Conservation (phyloP, 2,113 vertebrate species). For the Alethe castanea region DNA sequence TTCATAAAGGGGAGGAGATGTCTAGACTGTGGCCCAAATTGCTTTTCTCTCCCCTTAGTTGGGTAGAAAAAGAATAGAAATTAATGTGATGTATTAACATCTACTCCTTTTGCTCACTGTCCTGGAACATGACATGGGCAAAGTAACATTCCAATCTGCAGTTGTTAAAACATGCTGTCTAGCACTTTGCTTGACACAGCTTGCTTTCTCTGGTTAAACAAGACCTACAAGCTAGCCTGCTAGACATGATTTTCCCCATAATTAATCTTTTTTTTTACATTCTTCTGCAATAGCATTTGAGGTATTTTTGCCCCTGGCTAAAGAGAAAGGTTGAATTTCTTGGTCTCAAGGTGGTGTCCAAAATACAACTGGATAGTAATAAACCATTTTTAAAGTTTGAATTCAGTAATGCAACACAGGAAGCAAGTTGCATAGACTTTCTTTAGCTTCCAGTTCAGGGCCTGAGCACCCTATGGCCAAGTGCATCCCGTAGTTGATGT, state of each 20-base stretch:
- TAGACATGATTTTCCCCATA: neutral
- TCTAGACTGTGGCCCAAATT: neutral
- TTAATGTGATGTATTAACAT: neutral
- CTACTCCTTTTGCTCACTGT: neutral
- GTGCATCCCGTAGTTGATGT: accelerated
- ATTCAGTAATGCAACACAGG: neutral
- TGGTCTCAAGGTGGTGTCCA: neutral
- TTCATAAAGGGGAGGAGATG: too few species aligned
- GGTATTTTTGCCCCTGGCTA: neutral
- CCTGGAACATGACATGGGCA: neutral
- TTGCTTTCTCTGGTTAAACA: neutral
- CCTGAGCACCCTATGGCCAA: accelerated
- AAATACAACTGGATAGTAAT: neutral
- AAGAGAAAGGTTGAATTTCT: neutral
- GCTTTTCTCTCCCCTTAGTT: neutral
- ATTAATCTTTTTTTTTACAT: neutral
- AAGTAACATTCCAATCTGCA: neutral
- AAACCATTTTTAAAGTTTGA: neutral
- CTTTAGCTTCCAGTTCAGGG: neutral
- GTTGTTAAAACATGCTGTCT: neutral
- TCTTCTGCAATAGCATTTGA: neutral
- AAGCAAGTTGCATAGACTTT: neutral
- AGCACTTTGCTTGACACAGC: neutral
- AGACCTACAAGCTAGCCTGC: neutral
- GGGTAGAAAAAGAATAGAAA: neutral